phyloP scores from a whole-genome alignment of 2,797 vertebrate species.

The Danio tinwini region DNA sequence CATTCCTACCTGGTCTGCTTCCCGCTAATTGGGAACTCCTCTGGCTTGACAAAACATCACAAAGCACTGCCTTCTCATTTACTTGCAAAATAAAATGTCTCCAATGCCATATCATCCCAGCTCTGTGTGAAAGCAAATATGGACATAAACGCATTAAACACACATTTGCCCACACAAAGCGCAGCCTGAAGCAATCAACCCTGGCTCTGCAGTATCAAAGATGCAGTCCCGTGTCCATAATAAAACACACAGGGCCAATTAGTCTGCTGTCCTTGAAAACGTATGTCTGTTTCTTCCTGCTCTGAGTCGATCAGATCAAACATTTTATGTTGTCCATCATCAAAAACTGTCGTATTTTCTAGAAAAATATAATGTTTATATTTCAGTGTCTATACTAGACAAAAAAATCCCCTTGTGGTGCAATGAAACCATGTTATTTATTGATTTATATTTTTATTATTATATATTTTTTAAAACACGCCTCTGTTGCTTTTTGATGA shows the following conservation, averaged over 20 bases:
- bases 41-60: constrained; percentile 22
- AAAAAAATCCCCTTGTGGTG: too few relatives aligned
- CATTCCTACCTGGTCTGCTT: neutral
- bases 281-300: constrained; percentile 19
- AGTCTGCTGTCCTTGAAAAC: constrained; percentile 44
- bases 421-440: neutral
- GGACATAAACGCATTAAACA: constrained; percentile 39
- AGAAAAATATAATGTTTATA: too few relatives aligned
- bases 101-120: neutral
- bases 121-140: constrained; percentile 30
- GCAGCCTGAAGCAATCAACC: constrained; percentile 20
- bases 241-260: constrained; percentile 45
- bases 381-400: too few relatives aligned
- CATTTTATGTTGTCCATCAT: neutral
- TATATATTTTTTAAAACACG: too few relatives aligned
- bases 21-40: constrained; percentile 29
- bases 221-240: constrained; percentile 30
- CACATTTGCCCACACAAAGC: constrained; percentile 35
- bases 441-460: too few relatives aligned
- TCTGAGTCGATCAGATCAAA: neutral
- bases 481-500: too few relatives aligned
- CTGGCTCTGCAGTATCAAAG: constrained; percentile 35
- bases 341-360: neutral
- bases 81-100: constrained; percentile 22
- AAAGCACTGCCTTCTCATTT: constrained; percentile 16